Percentiles rank a stretch among this genome's conserved stretches.
Conservation (phyloP, 2,113 vertebrate species). For the Aleadryas rufinucha region DNA sequence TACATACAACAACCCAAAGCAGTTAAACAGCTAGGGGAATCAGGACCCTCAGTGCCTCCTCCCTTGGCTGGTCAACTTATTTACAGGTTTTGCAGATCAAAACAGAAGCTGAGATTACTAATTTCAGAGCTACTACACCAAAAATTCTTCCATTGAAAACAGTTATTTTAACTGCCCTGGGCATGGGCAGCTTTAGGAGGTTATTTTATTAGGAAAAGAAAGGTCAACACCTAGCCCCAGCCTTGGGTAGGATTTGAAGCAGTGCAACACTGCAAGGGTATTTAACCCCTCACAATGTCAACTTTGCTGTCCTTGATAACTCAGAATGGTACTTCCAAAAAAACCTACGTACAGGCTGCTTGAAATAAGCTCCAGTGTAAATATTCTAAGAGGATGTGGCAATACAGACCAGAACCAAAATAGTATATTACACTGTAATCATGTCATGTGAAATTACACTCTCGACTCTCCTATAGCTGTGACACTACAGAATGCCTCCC, state of each 20-base stretch:
- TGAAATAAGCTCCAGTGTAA: not conserved
- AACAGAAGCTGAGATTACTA: not conserved
- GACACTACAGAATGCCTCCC: not conserved
- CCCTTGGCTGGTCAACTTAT: not conserved
- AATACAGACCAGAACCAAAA: slow-evolving; percentile 26
- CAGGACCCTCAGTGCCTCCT: not conserved
- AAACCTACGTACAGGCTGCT: not conserved
- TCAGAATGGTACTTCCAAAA: not conserved
- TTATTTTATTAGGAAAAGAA: not conserved
- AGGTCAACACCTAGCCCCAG: not conserved
- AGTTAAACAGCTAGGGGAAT: not conserved
- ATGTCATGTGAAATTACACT: slow-evolving; percentile 22
- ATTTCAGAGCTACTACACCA: not conserved
- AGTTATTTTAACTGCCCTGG: not conserved
- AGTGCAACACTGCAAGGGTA: not conserved
- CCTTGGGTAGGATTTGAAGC: not conserved
- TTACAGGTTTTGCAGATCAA: not conserved
- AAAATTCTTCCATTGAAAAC: not conserved
- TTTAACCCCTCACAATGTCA: not conserved
- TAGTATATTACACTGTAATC: slow-evolving; percentile 10
- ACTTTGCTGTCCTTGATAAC: not conserved
- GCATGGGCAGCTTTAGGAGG: not conserved
- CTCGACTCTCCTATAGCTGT: slow-evolving; percentile 16
- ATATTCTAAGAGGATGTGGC: not conserved
- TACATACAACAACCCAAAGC: not conserved